Percentiles rank a stretch among this genome's conserved stretches.
Evolutionary conservation across 2,888 invertebrate genomes (phyloP).

Genomic region (Schrankia costaestrigalis): DNA sequence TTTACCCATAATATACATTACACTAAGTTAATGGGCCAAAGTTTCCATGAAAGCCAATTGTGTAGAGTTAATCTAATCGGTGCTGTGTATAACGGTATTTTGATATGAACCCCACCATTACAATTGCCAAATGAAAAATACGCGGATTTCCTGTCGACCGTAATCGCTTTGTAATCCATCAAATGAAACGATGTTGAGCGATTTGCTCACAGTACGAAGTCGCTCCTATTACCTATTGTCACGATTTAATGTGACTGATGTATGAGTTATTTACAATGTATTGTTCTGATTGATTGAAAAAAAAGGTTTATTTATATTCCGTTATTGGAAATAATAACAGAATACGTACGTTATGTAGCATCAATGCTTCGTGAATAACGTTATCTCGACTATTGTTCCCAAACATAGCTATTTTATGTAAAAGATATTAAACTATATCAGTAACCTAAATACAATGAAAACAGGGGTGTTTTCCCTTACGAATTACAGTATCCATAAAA

Average conservation of each 20-base stretch:
- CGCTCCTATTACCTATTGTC: conserved; percentile 64
- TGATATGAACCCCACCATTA: conserved; percentile 55
- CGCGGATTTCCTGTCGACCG: conserved; percentile 71
- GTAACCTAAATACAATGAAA: conserved; percentile 37
- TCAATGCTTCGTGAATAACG: conserved; percentile 5
- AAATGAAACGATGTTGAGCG: conserved; percentile 59
- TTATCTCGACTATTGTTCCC: conserved; percentile 19
- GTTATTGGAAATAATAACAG: conserved; percentile 1
- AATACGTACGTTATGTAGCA: neutral
- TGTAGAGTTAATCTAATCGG: conserved; percentile 74
- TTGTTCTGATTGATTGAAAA: conserved; percentile 47
- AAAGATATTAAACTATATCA: conserved; percentile 26
- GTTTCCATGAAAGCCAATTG: conserved; percentile 76
- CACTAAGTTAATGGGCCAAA: conserved; percentile 58
- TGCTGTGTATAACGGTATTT: conserved; percentile 70
- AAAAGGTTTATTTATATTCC: no score
- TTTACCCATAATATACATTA: conserved; percentile 54
- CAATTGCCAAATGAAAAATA: conserved; percentile 78
- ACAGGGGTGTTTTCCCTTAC: conserved; percentile 38
- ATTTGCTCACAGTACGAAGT: conserved; percentile 44
- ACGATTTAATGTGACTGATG: conserved; percentile 58
- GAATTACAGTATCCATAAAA: conserved; percentile 50
- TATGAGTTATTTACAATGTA: conserved; percentile 48
- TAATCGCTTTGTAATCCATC: conserved; percentile 76
- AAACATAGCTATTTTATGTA: conserved; percentile 11